Evolutionary conservation across 2,888 invertebrate species (phyloP).

Genomic region (Lycocerus yunnanus): DNA sequence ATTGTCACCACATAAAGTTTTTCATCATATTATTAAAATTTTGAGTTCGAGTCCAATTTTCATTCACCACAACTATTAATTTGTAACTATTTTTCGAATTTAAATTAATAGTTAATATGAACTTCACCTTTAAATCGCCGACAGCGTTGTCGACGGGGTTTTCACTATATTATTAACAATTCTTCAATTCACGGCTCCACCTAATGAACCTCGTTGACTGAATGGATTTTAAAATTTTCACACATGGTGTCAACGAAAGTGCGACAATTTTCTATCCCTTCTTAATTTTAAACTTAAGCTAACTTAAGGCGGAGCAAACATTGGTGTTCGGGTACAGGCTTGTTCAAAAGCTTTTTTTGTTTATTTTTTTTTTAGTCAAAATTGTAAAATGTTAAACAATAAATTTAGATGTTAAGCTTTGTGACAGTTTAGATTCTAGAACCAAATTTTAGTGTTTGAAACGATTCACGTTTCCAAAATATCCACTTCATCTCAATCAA

Average conservation of each 20-base stretch:
- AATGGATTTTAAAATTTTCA: conserved; percentile 52
- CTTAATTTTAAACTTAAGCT: conserved; percentile 16
- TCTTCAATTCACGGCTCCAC: conserved; percentile 33
- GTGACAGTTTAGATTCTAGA: too few relatives aligned
- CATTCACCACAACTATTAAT: conserved; percentile 12
- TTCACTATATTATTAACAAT: conserved; percentile 27
- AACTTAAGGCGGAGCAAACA: conserved; percentile 11
- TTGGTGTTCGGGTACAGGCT: background rate
- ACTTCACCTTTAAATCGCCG: conserved; percentile 37
- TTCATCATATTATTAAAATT: conserved; percentile 14
- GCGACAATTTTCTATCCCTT: conserved; percentile 24
- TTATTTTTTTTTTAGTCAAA: too few relatives aligned
- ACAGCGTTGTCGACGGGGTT: conserved; percentile 42
- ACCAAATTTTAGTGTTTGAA: too few relatives aligned
- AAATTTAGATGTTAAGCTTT: too few relatives aligned
- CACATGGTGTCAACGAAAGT: conserved; percentile 52
- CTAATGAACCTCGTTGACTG: conserved; percentile 51
- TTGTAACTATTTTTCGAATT: conserved; percentile 11
- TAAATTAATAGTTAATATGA: conserved; percentile 24
- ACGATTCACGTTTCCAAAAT: too few relatives aligned
- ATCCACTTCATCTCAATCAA: too few relatives aligned
- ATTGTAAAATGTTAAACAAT: background rate
- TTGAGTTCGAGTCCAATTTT: conserved; percentile 8
- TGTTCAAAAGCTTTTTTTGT: background rate
- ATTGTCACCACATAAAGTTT: conserved; percentile 27